Evolutionary conservation across 1,140 invertebrate genomes (phyloP).

Genomic region (Brachionus asplanchnoidis): DNA sequence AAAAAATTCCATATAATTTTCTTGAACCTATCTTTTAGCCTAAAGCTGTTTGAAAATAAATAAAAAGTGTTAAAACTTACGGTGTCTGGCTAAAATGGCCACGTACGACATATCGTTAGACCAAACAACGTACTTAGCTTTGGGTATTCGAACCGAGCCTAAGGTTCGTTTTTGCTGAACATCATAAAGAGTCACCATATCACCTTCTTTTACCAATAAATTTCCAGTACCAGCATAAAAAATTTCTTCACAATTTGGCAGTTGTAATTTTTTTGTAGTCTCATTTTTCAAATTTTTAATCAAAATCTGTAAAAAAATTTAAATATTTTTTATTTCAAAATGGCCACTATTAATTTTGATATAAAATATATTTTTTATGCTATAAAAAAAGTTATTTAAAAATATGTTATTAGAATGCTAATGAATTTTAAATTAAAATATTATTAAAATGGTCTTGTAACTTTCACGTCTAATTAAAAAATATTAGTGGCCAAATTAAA

Average conservation of each 20-base stretch:
- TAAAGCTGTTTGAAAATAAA: background rate
- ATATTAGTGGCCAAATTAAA: no score
- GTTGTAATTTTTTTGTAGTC: constrained; percentile 87
- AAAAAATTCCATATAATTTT: no score
- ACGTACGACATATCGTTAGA: constrained; percentile 88
- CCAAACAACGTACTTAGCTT: constrained; percentile 94
- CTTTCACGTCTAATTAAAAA: no score
- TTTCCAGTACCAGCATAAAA: constrained; percentile 97
- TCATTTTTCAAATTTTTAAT: constrained; percentile 98
- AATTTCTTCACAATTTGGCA: constrained; percentile 86
- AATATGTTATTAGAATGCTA: no score
- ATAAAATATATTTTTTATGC: no score
- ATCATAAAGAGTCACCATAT: constrained; percentile 86
- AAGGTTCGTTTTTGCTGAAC: constrained; percentile 83
- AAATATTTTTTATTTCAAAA: background rate
- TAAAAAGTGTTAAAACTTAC: background rate
- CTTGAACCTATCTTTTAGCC: no score
- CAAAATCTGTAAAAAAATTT: constrained; percentile 60
- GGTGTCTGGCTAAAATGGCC: constrained; percentile 83
- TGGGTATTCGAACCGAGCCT: constrained; percentile 73
- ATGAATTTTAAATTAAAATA: no score
- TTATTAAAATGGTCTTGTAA: no score
- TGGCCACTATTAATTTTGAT: no score
- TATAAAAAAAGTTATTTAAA: no score
- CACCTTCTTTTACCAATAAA: constrained; percentile 80